These are phyloP conservation scores for Drosophila ananassae DNA, from an alignment of 1,140 invertebrate genomes.

Conservation along the genomic window DNA sequence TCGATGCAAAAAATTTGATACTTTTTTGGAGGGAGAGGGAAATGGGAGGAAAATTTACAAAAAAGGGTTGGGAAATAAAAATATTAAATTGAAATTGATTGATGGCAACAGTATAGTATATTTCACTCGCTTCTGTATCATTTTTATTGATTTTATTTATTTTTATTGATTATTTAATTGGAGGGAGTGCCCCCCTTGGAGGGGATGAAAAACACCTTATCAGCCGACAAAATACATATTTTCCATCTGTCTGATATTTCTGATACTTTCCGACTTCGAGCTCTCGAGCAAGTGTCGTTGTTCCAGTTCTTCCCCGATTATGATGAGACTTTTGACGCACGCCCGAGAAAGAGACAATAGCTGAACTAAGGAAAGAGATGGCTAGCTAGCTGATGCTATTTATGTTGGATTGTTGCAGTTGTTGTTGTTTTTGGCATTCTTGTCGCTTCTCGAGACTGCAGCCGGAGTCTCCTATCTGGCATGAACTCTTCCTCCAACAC, in stretches of 20 bases:
- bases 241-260: constrained; percentile 32
- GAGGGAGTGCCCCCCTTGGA: too few species aligned
- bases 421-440: constrained; percentile 24
- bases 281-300: constrained; percentile 43
- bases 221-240: constrained; percentile 26
- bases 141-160: background rate
- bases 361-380: constrained; percentile 9
- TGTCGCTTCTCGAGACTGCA: constrained; percentile 22
- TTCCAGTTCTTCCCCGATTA: constrained; percentile 66
- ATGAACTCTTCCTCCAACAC: constrained; percentile 17
- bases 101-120: too few species aligned
- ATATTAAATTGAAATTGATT: constrained; percentile 4
- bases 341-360: constrained; percentile 8
- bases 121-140: too few species aligned
- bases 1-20: constrained; percentile 29
- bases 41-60: background rate
- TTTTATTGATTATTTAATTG: background rate
- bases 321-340: constrained; percentile 68
- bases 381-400: constrained; percentile 50
- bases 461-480: constrained; percentile 27
- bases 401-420: constrained; percentile 44
- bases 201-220: too few species aligned
- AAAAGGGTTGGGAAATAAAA: background rate
- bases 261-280: constrained; percentile 3
- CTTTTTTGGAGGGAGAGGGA: constrained; percentile 2